Base-by-base conservation (phyloP, 2,888 invertebrate species). In the Nysson spinosus region DNA sequence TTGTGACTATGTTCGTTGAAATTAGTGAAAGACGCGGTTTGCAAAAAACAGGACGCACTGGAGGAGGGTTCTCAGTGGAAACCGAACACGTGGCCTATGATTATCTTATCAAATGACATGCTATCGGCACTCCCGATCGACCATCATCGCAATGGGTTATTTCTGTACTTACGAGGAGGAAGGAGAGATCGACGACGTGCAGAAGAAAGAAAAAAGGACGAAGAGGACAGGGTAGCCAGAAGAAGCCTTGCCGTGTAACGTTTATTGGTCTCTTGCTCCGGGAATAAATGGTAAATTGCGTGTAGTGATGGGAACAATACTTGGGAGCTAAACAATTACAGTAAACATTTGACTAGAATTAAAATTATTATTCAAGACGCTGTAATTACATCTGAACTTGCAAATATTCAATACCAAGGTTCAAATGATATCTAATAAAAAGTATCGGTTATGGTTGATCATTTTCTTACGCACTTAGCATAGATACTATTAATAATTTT, bases 51-150 rank as follows among this genome's bases (percentile, higher is more conserved):
- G 32, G 1, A 3, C 6, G 19, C 2, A 3, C 17, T 9, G 47
- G 6, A 22, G 20, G 6, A 32, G 19, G 39, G 32, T 32, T 11
- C 26, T n/a, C 37, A 34, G 55, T 55, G 67, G 58, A 72, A 63
- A 65, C 35, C 51, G 14, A 64, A 56, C 66, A 62, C 60, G n/a
- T n/a, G 46, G 55, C 40, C 61, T 39, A 64, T 77, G 71, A 79
- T 79, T 79, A 77, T 77, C 72, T 77, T 74, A 78, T 78, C 77
- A 66, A 52, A 54, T 54, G 46, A 50, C 64, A 49, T 47, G 46
- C 56, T 61, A 62, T 71, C 57, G 40, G 30, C 49, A 30, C 35
- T 9, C 20, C 19, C 28, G 43, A 43, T 49, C 49, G 52, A 19
- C 58, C 62, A 54, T 72, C 76, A 79, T 72, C 69, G 72, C 56